Conservation (phyloP, 2,113 vertebrate genomes). For the Isichthys henryi region DNA sequence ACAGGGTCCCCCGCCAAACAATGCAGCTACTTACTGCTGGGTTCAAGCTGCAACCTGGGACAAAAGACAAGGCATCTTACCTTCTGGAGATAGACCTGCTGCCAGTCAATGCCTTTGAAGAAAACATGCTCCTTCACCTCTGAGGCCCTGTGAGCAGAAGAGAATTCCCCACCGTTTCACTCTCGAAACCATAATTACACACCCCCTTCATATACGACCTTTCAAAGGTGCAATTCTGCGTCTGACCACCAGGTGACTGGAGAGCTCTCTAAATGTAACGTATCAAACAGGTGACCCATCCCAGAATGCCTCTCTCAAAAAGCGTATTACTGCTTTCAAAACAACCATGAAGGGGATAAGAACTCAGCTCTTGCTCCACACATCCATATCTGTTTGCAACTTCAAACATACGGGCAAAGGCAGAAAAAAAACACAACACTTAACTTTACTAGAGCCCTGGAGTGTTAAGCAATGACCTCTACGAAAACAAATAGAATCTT, state of each 20-base stretch:
- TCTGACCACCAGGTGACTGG: conserved; percentile 5
- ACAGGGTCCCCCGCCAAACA: neutral
- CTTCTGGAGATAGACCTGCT: conserved; percentile 95
- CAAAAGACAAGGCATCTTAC: conserved; percentile 46
- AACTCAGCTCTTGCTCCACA: neutral
- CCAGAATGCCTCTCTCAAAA: neutral
- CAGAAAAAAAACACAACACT: neutral
- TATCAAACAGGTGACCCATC: neutral
- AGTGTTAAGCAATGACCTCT: neutral
- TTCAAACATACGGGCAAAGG: neutral
- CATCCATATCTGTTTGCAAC: neutral
- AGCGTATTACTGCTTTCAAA: neutral
- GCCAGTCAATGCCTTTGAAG: conserved; percentile 95
- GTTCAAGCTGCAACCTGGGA: neutral
- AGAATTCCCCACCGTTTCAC: neutral
- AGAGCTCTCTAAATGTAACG: neutral
- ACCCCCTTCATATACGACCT: neutral
- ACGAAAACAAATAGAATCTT: neutral
- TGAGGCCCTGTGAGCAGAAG: conserved; percentile 62
- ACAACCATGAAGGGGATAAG: neutral
- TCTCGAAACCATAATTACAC: too few relatives aligned
- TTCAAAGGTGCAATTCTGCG: neutral
- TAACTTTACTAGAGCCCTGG: neutral
- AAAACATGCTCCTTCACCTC: conserved; percentile 92
- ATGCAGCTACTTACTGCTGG: neutral